These are phyloP conservation scores for Deroptyus accipitrinus DNA, from an alignment of 2,113 vertebrate genomes.

Conservation along the genomic window DNA sequence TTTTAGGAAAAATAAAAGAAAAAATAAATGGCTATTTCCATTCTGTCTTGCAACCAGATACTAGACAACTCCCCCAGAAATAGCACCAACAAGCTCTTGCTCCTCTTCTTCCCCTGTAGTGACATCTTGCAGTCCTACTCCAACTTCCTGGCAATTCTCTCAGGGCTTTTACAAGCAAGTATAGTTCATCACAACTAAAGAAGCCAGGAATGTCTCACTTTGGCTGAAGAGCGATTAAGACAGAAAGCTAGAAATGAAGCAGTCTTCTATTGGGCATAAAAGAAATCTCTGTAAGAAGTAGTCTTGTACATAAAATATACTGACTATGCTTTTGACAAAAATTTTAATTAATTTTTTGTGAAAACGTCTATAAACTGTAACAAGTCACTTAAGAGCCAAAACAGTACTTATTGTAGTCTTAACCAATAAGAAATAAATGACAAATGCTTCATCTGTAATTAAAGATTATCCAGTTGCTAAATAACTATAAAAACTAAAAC, in stretches of 20 bases:
- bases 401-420: not conserved
- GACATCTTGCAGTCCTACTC: not conserved
- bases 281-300: not conserved
- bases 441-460: not conserved
- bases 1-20: not conserved
- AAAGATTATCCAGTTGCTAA: not conserved
- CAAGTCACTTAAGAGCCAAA: not conserved
- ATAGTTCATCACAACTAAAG: not conserved
- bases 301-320: not conserved
- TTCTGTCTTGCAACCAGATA: not conserved
- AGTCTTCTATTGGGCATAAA: not conserved
- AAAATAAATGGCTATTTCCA: not conserved
- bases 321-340: not conserved
- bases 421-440: not conserved
- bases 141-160: fast-evolving
- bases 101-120: not conserved
- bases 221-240: not conserved
- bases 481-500: not conserved
- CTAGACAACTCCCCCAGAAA: not conserved
- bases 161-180: not conserved
- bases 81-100: not conserved
- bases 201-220: not conserved
- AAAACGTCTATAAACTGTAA: not conserved
- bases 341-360: not conserved
- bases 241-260: not conserved